A percentile compares a stretch with the other conserved stretches of the same genome.
These are phyloP conservation scores for Rhagoletis pomonella DNA, from an alignment of 1,140 invertebrate genomes.

Conservation along the genomic window DNA sequence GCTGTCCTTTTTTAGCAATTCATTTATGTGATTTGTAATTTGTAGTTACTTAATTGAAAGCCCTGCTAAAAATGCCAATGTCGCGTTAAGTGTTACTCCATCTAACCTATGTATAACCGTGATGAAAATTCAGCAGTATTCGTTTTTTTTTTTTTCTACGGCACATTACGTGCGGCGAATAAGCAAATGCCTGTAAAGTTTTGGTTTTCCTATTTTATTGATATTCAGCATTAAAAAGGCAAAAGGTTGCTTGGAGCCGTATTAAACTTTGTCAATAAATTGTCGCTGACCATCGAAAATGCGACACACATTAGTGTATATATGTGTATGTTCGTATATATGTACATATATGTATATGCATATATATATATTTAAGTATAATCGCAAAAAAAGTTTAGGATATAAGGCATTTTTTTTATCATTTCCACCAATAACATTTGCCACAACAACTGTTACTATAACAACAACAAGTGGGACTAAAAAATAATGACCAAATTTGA, in stretches of 20 bases:
- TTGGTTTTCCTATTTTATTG: neutral
- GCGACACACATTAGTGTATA: neutral
- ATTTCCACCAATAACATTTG: constrained; percentile 19
- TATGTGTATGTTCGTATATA: too few species aligned
- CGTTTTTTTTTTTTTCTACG: too few species aligned
- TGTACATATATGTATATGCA: neutral
- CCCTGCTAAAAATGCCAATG: neutral
- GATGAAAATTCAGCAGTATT: too few species aligned
- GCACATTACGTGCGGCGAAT: neutral
- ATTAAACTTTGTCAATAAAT: constrained; percentile 37
- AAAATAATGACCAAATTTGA: constrained; percentile 39
- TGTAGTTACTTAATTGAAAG: constrained; percentile 22
- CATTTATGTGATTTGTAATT: constrained; percentile 49
- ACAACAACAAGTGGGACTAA: constrained; percentile 3
- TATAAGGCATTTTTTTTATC: neutral
- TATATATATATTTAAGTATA: neutral
- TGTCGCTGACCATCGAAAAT: neutral
- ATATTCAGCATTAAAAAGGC: neutral
- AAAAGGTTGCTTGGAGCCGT: neutral
- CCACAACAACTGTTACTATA: constrained; percentile 47
- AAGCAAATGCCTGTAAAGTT: neutral
- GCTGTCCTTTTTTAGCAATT: neutral
- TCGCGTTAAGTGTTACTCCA: too few species aligned
- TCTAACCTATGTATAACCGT: too few species aligned
- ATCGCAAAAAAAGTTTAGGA: neutral